These are phyloP conservation scores for Charina bottae DNA, from an alignment of 2,113 vertebrate genomes.

Conservation along the genomic window DNA sequence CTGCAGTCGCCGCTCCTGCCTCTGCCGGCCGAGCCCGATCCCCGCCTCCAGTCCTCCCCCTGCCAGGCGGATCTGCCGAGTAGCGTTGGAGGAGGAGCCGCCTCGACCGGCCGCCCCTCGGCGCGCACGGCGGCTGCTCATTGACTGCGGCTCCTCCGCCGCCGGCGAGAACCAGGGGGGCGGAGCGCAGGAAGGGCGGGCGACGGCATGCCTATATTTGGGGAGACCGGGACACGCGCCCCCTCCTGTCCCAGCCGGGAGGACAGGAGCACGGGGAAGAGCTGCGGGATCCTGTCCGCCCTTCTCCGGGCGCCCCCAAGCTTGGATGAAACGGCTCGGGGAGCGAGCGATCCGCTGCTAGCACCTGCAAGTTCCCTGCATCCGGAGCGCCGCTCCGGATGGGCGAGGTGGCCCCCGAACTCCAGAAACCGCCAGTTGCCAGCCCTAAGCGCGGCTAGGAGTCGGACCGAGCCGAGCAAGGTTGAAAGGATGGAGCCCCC, in stretches of 20 bases:
- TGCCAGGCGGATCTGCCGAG: background rate
- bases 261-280: background rate
- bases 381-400: background rate
- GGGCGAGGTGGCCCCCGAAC: background rate
- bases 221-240: constrained; percentile 32
- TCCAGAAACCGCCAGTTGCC: background rate
- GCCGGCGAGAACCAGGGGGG: background rate
- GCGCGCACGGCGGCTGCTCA: constrained; percentile 34
- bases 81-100: background rate
- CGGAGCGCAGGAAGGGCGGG: constrained; percentile 48
- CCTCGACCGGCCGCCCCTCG: background rate
- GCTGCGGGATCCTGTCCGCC: background rate
- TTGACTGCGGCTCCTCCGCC: constrained; percentile 58
- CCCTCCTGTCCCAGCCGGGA: background rate
- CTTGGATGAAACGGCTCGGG: background rate
- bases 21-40: background rate
- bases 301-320: background rate
- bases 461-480: background rate
- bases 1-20: background rate
- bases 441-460: background rate
- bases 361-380: background rate
- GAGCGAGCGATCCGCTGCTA: background rate
- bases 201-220: constrained; percentile 1
- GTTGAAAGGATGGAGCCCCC: background rate
- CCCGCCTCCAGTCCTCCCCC: background rate